Conservation (phyloP, 2,888 invertebrate species). For the Drosophila atripex region DNA sequence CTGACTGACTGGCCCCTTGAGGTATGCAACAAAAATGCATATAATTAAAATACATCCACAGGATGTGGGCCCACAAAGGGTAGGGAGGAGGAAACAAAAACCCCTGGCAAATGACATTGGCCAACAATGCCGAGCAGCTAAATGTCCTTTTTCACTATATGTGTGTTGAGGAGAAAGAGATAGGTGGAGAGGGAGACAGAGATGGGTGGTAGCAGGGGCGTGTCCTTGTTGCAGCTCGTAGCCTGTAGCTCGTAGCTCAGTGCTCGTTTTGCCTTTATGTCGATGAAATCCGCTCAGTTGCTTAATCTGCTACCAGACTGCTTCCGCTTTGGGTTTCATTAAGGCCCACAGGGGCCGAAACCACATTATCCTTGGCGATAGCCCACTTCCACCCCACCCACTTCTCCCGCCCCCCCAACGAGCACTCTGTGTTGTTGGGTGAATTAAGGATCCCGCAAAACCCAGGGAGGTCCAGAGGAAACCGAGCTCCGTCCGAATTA, state of each 20-base stretch:
- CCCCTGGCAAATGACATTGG: constrained; percentile 23
- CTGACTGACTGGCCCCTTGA: constrained; percentile 33
- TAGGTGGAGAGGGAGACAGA: too few relatives aligned
- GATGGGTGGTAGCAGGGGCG: constrained; percentile 1
- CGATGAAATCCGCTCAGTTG: constrained; percentile 73
- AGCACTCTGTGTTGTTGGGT: constrained; percentile 53
- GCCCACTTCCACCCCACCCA: neutral
- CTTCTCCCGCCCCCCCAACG: neutral
- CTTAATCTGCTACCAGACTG: constrained; percentile 73
- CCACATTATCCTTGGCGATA: constrained; percentile 57
- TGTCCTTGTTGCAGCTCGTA: constrained; percentile 25
- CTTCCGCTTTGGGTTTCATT: constrained; percentile 77
- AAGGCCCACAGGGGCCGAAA: constrained; percentile 51
- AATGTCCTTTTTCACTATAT: constrained; percentile 24
- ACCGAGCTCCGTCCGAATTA: constrained; percentile 57
- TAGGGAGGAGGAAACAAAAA: neutral
- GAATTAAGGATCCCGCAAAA: constrained; percentile 46
- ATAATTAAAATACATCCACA: constrained; percentile 65
- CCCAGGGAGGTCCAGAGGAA: constrained; percentile 8
- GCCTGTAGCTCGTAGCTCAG: constrained; percentile 11
- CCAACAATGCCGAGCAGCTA: constrained; percentile 36
- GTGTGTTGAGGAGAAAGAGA: neutral
- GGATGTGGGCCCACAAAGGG: constrained; percentile 17
- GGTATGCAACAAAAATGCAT: constrained; percentile 70
- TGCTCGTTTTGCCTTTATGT: constrained; percentile 52